Percentiles rank a stretch among this genome's conserved stretches.
Conservation (phyloP, 2,113 vertebrate species). For the Sebastes schlegelii region DNA sequence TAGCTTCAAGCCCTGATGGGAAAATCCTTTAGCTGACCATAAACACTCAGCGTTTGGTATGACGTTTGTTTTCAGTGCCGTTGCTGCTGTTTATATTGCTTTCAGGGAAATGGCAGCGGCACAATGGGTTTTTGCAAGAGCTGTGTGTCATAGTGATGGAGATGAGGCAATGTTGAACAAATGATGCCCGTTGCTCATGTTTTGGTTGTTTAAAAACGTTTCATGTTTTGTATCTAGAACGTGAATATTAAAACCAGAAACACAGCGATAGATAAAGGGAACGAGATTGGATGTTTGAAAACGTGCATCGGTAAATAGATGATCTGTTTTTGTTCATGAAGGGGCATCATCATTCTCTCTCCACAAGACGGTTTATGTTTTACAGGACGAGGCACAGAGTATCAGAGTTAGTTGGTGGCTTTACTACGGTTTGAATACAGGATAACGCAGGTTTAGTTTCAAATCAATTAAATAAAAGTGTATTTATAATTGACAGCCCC, state of each 20-base stretch:
- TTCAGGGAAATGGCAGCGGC: conserved; percentile 25
- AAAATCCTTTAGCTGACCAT: conserved; percentile 30
- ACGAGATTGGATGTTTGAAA: conserved; percentile 2
- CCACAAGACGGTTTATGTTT: conserved; percentile 11
- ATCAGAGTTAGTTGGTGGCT: not conserved
- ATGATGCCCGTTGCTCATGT: conserved; percentile 11
- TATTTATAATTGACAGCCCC: not conserved
- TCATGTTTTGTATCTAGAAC: not conserved
- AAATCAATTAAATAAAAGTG: not conserved
- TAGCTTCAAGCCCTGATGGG: conserved; percentile 29
- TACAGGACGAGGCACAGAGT: conserved; percentile 3
- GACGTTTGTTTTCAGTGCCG: conserved; percentile 50
- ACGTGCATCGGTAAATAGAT: conserved; percentile 4
- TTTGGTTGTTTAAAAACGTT: conserved; percentile 40
- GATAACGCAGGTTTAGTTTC: not conserved
- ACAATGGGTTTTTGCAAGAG: conserved; percentile 10
- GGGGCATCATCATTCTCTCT: conserved; percentile 36
- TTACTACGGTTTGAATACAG: conserved; percentile 1
- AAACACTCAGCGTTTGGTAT: conserved; percentile 50
- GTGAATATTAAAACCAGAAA: conserved; percentile 28
- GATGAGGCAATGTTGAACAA: conserved; percentile 8
- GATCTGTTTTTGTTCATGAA: conserved; percentile 28
- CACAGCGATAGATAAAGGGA: not conserved
- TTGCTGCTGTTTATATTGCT: conserved; percentile 57
- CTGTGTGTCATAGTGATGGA: not conserved